Base-by-base conservation (phyloP, 1,140 invertebrate species). In the Drosophila pachea region DNA sequence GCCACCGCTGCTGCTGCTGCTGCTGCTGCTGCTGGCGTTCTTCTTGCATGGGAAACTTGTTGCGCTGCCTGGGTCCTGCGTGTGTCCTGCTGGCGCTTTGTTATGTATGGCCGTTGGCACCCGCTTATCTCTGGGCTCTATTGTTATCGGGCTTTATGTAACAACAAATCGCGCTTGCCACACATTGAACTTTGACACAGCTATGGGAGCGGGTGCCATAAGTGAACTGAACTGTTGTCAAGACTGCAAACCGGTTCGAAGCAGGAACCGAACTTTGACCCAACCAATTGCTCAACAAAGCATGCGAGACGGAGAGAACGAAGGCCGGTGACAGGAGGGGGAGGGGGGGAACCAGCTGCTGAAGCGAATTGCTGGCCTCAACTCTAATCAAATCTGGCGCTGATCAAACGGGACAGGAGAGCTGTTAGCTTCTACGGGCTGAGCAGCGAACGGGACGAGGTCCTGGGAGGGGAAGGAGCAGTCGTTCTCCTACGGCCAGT, bases 21-120 rank as follows among this genome's bases (percentile, higher is more conserved):
- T 65, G 29, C 9, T 11, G 5, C 42, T 59, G 14, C 31, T 55
- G 29, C 9, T 12, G n/a, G 48, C 50, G 14, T 36, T 55, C 29
- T 32, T 38, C 22, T 12, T 52, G 49, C 11, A 32, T 16, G 5
- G 33, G 35, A 40, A 52, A 82, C 78, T 82, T 82, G 78, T 82
- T 82, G 78, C 78, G 22, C 42, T 32, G 53, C 8, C 16, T 38
- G 36, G 36, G 8, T 9, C 16, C 38, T 32, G 53, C 16, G 29
- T 38, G 29, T 38, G 42, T 48, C 11, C 11, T 33, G 42, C 1
- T 5, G 35, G 38, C 42, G 12, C 43, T 22, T 29, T 35, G n/a
- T 38, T 54, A 54, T 50, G 11, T 47, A 22, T 33, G 12, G 12
- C 35, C 32, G 14, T 48, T 11, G 7, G 6, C 29, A 14, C 6